Conservation (phyloP, 2,113 vertebrate species). For the Ceyx melanurus region DNA sequence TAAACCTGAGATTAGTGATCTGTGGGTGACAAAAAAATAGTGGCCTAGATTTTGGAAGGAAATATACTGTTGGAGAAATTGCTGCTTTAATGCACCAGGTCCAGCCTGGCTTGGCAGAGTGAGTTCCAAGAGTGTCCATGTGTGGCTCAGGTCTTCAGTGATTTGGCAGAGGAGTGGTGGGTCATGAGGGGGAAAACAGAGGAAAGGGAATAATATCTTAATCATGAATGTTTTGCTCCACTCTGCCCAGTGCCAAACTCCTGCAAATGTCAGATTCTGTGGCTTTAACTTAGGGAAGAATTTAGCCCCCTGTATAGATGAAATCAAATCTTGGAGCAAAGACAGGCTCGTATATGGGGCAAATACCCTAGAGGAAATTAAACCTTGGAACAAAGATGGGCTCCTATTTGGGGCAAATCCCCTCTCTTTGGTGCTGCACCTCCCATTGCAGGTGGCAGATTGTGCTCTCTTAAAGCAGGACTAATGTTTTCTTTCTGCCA, state of each 20-base stretch:
- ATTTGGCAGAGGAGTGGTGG: background rate
- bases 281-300: background rate
- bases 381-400: background rate
- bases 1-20: background rate
- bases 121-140: background rate
- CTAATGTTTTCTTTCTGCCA: constrained; percentile 11
- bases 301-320: background rate
- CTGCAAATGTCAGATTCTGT: background rate
- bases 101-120: background rate
- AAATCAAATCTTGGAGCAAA: no score
- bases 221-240: background rate
- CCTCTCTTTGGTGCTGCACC: background rate
- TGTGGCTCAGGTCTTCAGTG: background rate
- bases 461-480: background rate
- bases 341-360: background rate
- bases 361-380: background rate
- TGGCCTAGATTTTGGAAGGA: background rate
- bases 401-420: background rate
- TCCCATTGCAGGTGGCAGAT: background rate
- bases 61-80: background rate
- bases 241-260: background rate
- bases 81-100: background rate
- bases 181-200: background rate
- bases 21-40: background rate
- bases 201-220: background rate